Percentiles rank a stretch among this genome's conserved stretches.
These are phyloP conservation scores for Prosopocoilus inquinatus DNA, from an alignment of 2,888 invertebrate species.

Conservation along the genomic window DNA sequence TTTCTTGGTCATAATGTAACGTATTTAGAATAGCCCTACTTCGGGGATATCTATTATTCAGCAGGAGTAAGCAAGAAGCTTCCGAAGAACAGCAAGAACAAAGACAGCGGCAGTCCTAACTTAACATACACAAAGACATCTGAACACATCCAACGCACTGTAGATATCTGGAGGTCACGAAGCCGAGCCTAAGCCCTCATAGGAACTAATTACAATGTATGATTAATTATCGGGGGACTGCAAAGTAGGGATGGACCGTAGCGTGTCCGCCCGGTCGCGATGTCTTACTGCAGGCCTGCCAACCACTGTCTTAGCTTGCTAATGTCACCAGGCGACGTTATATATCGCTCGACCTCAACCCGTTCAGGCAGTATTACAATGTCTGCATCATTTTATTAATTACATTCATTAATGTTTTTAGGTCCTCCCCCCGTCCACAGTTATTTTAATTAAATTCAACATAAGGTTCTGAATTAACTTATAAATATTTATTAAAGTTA, in stretches of 20 bases:
- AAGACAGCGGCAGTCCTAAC: conserved; percentile 19
- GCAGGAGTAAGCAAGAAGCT: conserved; percentile 21
- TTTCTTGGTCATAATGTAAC: not conserved
- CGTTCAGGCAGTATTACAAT: conserved; percentile 31
- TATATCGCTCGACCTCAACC: conserved; percentile 45
- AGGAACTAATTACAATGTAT: conserved; percentile 54
- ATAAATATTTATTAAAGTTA: too few species aligned
- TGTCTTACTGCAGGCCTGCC: conserved; percentile 50
- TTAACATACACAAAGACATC: conserved; percentile 25
- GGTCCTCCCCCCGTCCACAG: conserved; percentile 2
- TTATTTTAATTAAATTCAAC: not conserved
- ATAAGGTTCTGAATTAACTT: not conserved
- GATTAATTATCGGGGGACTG: conserved; percentile 52
- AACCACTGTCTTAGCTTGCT: conserved; percentile 52
- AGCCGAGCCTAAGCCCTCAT: conserved; percentile 28
- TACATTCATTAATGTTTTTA: conserved; percentile 13
- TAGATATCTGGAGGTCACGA: conserved; percentile 27
- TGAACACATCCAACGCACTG: conserved; percentile 21
- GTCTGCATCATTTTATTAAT: conserved; percentile 20
- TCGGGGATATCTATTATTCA: conserved; percentile 21
- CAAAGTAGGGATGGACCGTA: conserved; percentile 45
- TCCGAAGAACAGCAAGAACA: conserved; percentile 17
- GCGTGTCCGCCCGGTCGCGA: conserved; percentile 44
- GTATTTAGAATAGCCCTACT: not conserved
- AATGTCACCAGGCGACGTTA: conserved; percentile 44